Base-by-base conservation (phyloP, 2,888 invertebrate species). In the Yponomeuta sedellus region DNA sequence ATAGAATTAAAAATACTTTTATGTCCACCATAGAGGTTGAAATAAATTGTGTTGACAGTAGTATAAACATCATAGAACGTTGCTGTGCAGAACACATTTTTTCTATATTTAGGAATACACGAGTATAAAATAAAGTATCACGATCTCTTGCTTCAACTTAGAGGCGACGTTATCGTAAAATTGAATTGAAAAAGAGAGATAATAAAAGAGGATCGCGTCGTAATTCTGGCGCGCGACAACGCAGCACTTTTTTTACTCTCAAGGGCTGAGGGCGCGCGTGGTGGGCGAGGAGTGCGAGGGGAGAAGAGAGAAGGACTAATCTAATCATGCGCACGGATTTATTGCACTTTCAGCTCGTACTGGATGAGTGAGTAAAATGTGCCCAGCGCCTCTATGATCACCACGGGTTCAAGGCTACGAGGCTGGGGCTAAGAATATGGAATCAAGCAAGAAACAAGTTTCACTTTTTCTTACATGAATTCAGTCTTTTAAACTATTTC, bases 221-320 rank as follows among this genome's bases (percentile, higher is more conserved):
- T 90, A 89, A 88, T 85, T 89, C 89, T 87, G 86, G 83, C 89
- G 87, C 83, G 89, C 88, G 89, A 89, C 89, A 90, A 83, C 87
- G 75, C 83, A 87, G 82, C 86, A 84, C 85, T 88, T 90, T 67
- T 90, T 89, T 61, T 66, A 25, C 44, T 66, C 52, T 61, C 25
- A 10, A n/a, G 22, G 44, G 12, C 44, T 76, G 83, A 79, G 77
- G 80, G 82, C 83, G 85, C 82, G 87, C 85, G 87, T 83, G 84
- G 82, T 79, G 81, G 75, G 22, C 44, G 6, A 67, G 70, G 68
- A 74, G 70, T 70, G 70, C 71, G 75, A 70, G 76, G 77, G 71
- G 71, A 67, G 69, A 67, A 70, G 71, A 67, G 69, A 67, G 73
- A 65, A 59, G 67, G 52, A 57, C 66, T 44, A 64, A 73, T 76